Evolutionary conservation across 2,113 vertebrate species (phyloP), one percentile per base, ranked within the genome.

Genomic region (Ptilonorhynchus violaceus): DNA sequence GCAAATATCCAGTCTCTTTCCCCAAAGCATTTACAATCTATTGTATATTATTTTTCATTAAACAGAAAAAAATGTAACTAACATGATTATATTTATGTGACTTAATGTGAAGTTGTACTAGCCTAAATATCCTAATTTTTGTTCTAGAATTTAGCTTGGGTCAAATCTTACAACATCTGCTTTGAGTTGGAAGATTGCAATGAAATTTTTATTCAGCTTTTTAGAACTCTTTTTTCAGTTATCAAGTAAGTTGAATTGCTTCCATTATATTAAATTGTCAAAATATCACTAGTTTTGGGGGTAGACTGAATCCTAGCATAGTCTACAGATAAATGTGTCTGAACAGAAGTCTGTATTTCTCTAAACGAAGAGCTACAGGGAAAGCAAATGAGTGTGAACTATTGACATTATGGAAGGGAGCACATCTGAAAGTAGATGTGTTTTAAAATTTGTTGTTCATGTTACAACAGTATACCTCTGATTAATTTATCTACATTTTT

Each of bases 181-280:
- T 99, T 99, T 98, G 99, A 99, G 96, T 98, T 99, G 97, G 99
- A 99, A 98, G 99, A 99, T 98, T 99, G 99, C 98, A 99, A 99
- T 93, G 99, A 99, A 98, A 99, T 99, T 98, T 99, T 99, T 98
- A 99, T 99, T 98, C 99, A 99, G 94, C 99, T 99, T 97, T 99
- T 99, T 98, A 99, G 99, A 96, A 99, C 99, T 11, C 99, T 99
- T 94, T 99, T 99, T 98, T 99, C 99, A 94, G 99, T 99, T 94
- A 99, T 99, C 98, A 99, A 99, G 99, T 99, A 98, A 99, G 99
- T 98, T 94, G 58, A 80, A 85, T 91, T 11, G 2, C 44, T 92
- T 96, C n/a, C 33, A 68, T 84, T 94, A 9, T 75, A 75, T 72
- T 75, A 68, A 92, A 75, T 8, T 87, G 47, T 91, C 47, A 44